Conservation (phyloP, 2,797 vertebrate genomes). For the Chloroceryle amazona region DNA sequence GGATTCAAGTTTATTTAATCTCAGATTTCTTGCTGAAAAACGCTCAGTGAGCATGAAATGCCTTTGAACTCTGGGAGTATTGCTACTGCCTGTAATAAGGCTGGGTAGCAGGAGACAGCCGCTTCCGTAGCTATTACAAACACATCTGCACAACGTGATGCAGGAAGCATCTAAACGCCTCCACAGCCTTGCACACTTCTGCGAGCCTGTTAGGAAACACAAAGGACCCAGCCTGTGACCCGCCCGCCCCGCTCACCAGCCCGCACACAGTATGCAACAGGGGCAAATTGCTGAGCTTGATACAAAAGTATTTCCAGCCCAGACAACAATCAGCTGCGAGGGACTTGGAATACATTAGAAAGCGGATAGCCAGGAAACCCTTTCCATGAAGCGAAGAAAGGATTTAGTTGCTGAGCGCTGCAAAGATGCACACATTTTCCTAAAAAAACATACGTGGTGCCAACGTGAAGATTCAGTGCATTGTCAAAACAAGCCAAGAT, state of each 20-base stretch:
- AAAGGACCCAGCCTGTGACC: background rate
- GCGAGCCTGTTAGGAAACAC: rapidly evolving
- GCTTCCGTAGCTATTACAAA: slow-evolving; percentile 1
- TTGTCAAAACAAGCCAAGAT: slow-evolving; percentile 69
- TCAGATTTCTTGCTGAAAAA: slow-evolving; percentile 66
- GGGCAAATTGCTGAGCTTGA: background rate
- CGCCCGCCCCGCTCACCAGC: rapidly evolving
- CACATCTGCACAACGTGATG: background rate
- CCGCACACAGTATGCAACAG: rapidly evolving
- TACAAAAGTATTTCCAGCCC: slow-evolving; percentile 9
- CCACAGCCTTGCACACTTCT: rapidly evolving
- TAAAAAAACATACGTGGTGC: background rate
- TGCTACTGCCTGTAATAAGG: slow-evolving; percentile 49
- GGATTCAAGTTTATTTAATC: slow-evolving; percentile 67
- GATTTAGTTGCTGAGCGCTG: slow-evolving; percentile 64
- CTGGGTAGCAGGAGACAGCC: background rate
- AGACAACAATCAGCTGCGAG: slow-evolving; percentile 46
- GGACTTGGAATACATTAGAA: slow-evolving; percentile 37
- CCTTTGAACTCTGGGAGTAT: slow-evolving; percentile 58
- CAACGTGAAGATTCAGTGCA: slow-evolving; percentile 58
- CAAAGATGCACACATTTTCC: slow-evolving; percentile 64
- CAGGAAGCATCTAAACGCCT: background rate
- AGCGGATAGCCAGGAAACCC: slow-evolving; percentile 54
- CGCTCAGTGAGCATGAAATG: slow-evolving; percentile 60
- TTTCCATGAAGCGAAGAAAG: slow-evolving; percentile 31